These are phyloP conservation scores for Hapalemur alaotrensis DNA, from an alignment of 2,797 vertebrate species.

Conservation along the genomic window DNA sequence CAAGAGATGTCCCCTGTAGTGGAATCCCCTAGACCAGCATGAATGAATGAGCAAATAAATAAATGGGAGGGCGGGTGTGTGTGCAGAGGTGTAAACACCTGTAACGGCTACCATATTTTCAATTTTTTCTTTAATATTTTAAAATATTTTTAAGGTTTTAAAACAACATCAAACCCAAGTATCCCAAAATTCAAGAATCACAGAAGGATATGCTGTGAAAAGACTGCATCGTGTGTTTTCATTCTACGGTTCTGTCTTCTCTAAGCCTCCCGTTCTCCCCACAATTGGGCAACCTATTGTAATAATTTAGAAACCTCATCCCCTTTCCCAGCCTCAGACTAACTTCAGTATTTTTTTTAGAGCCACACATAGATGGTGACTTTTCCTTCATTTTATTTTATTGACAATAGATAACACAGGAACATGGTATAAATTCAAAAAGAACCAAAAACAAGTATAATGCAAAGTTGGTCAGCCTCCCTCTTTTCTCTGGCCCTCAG, in stretches of 20 bases:
- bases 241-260: neutral
- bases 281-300: neutral
- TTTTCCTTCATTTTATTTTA: conserved; percentile 1
- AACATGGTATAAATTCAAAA: neutral
- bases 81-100: neutral
- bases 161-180: neutral
- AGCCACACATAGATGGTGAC: neutral
- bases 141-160: neutral
- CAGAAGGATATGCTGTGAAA: neutral
- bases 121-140: neutral
- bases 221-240: neutral
- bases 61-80: no score
- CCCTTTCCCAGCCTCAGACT: neutral
- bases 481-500: neutral
- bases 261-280: neutral
- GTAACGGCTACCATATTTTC: neutral
- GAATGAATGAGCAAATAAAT: neutral
- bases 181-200: neutral
- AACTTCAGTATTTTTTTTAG: neutral
- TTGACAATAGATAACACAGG: neutral
- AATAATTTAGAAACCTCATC: neutral
- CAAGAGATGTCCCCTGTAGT: neutral
- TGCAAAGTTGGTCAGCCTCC: neutral
- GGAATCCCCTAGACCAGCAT: neutral
- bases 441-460: neutral